Evolutionary conservation across 92 coral and sea anemone genomes (phyloP).

Genomic region (Porites divaricata): DNA sequence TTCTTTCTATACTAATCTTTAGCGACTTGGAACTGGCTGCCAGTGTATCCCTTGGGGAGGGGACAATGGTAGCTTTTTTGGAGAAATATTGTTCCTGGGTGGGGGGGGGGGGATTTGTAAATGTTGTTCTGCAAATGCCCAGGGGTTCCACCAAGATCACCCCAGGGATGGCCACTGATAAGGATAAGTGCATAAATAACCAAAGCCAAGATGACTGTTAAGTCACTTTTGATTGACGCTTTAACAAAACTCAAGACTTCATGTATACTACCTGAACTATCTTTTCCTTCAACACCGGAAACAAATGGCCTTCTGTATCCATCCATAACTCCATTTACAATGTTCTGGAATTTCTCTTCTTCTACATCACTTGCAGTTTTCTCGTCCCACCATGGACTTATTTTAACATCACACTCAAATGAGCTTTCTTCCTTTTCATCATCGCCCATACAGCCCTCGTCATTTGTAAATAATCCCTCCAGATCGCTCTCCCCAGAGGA

Average conservation of each 20-base stretch:
- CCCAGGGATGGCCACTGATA: not conserved
- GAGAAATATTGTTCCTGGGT: not conserved
- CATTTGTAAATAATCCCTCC: conserved; percentile 93
- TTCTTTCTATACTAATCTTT: not conserved
- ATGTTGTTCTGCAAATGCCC: no score
- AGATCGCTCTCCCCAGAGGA: conserved; percentile 79
- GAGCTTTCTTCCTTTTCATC: conserved; percentile 97
- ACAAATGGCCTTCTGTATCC: conserved; percentile 58
- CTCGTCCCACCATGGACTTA: conserved; percentile 79
- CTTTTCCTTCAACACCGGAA: conserved; percentile 37
- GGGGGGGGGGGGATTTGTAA: not conserved
- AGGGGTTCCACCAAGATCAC: not conserved
- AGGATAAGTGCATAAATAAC: not conserved
- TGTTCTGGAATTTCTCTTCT: conserved; percentile 86
- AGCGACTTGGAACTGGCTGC: not conserved
- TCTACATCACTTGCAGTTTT: conserved; percentile 70
- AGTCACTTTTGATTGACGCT: not conserved
- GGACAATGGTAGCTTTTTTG: not conserved
- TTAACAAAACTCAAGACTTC: not conserved
- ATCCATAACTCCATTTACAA: conserved; percentile 82
- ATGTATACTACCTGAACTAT: conserved; percentile 26
- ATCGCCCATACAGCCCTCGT: conserved; percentile 96
- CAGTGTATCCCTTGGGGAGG: not conserved
- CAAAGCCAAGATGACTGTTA: no score
- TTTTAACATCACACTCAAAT: conserved; percentile 83